Conservation (phyloP, 2,888 invertebrate genomes). For the Yponomeuta sedellus region DNA sequence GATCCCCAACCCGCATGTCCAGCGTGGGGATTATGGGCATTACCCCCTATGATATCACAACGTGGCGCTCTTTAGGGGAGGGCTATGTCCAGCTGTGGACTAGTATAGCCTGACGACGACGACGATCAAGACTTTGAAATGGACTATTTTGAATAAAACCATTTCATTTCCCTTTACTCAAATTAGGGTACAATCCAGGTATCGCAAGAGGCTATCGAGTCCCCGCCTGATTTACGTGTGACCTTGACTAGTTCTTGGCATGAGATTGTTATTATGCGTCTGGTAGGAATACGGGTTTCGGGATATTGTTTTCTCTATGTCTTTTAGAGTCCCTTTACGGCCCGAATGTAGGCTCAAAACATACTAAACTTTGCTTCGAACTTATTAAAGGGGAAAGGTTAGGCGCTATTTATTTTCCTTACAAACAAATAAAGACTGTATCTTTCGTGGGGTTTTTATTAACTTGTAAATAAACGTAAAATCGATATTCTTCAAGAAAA, state of each 20-base stretch:
- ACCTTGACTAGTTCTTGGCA: background rate
- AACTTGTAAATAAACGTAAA: no score
- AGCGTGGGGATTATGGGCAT: no score
- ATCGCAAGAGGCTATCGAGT: background rate
- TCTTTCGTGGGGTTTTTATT: no score
- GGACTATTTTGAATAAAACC: no score
- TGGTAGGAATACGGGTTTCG: background rate
- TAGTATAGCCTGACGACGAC: no score
- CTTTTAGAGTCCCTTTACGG: background rate
- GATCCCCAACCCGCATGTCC: no score
- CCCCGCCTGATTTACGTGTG: background rate
- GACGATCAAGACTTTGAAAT: no score
- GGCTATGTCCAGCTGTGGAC: no score
- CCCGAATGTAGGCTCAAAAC: background rate
- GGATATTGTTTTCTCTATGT: background rate
- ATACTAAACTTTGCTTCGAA: background rate
- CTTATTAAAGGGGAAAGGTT: background rate
- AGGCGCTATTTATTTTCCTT: background rate
- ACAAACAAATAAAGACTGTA: background rate
- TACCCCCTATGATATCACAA: no score
- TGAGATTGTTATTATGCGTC: background rate
- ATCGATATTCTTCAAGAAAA: no score
- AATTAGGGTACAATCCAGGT: background rate
- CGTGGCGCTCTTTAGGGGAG: no score
- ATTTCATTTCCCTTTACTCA: no score